A percentile compares a stretch with the other conserved stretches of the same genome.
These are phyloP conservation scores for Hirtodrosophila trivittata DNA, from an alignment of 2,888 invertebrate genomes.

Conservation along the genomic window DNA sequence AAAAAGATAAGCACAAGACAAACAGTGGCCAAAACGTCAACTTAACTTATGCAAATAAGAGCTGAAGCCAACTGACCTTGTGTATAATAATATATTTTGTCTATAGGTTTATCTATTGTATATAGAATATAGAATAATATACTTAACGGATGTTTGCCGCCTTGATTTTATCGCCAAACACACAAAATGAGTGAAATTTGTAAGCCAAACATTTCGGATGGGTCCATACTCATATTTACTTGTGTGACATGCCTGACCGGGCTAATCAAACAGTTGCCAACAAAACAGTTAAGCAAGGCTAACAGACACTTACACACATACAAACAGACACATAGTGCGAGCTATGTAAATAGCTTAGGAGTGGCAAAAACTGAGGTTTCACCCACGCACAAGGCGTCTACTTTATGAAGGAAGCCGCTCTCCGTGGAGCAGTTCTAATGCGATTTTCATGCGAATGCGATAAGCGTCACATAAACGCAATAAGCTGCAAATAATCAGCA, in stretches of 20 bases:
- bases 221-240: constrained; percentile 27
- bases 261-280: constrained; percentile 64
- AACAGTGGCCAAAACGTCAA: constrained; percentile 31
- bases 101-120: constrained; percentile 13
- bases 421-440: constrained; percentile 47
- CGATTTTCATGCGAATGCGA: constrained; percentile 74
- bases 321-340: constrained; percentile 28
- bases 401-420: constrained; percentile 14
- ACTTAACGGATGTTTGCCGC: constrained; percentile 52
- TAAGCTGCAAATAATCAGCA: constrained; percentile 74
- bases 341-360: constrained; percentile 43
- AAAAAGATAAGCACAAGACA: constrained; percentile 24
- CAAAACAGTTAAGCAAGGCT: constrained; percentile 48
- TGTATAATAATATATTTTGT: constrained; percentile 11
- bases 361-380: constrained; percentile 32
- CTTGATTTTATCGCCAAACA: constrained; percentile 66
- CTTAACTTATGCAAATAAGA: constrained; percentile 50
- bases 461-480: constrained; percentile 72
- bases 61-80: constrained; percentile 36
- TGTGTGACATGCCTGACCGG: constrained; percentile 41
- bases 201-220: constrained; percentile 9
- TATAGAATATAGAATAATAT: constrained; percentile 25
- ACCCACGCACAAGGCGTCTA: constrained; percentile 18
- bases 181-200: constrained; percentile 43
- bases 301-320: constrained; percentile 4